Conservation (phyloP, 2,113 vertebrate species). For the Chrysemys picta region DNA sequence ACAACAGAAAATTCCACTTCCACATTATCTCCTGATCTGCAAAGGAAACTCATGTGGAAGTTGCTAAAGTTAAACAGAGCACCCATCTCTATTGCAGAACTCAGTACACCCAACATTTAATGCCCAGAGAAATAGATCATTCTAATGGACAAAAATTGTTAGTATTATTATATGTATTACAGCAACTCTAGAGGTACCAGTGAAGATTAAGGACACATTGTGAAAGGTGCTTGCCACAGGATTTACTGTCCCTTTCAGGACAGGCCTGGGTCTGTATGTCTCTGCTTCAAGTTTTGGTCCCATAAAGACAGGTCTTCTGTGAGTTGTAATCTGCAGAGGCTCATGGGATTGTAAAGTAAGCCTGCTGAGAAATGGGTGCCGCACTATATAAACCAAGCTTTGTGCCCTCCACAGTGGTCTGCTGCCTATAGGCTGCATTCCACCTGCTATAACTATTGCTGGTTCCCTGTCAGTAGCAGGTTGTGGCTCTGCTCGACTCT, state of each 20-base stretch:
- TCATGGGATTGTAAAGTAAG: neutral
- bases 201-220: neutral
- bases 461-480: neutral
- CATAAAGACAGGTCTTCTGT: neutral
- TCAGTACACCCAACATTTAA: neutral
- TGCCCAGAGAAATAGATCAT: neutral
- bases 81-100: neutral
- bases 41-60: neutral
- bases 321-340: neutral
- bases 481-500: neutral
- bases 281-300: neutral
- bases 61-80: neutral
- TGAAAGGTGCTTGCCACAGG: neutral
- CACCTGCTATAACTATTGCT: neutral
- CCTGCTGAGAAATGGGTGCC: neutral
- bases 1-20: neutral
- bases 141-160: neutral
- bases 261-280: neutral
- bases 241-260: neutral
- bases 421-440: neutral
- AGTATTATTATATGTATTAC: neutral
- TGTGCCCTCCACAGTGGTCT: neutral
- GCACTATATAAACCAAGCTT: neutral
- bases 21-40: neutral
- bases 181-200: neutral